A percentile compares a stretch with the other conserved stretches of the same genome.
These are phyloP conservation scores for Larimichthys polyactis DNA, from an alignment of 2,113 vertebrate genomes.

Conservation along the genomic window DNA sequence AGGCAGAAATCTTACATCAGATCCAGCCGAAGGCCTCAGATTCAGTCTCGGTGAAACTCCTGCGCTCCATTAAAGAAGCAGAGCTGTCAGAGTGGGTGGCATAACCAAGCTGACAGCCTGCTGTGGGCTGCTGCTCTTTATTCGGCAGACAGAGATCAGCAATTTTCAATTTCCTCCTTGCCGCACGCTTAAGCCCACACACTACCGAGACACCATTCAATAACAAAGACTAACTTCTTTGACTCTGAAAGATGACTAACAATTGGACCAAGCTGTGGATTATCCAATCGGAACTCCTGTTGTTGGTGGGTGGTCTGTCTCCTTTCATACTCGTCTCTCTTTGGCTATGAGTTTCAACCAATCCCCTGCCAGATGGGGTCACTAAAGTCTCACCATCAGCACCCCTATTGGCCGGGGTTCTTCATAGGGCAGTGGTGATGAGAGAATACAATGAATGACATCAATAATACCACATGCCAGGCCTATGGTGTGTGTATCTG, in stretches of 20 bases:
- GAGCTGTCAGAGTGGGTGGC: slow-evolving; percentile 75
- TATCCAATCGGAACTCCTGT: slow-evolving; percentile 68
- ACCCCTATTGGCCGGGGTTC: slow-evolving; percentile 66
- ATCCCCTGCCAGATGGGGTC: slow-evolving; percentile 81
- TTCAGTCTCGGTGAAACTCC: slow-evolving; percentile 45
- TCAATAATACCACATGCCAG: slow-evolving; percentile 36
- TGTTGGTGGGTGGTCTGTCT: slow-evolving; percentile 72
- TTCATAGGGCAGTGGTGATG: slow-evolving; percentile 24
- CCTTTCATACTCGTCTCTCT: slow-evolving; percentile 18
- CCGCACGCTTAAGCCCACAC: slow-evolving; percentile 62
- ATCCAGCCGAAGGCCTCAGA: slow-evolving; percentile 57
- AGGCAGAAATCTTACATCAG: slow-evolving; percentile 42
- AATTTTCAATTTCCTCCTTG: slow-evolving; percentile 71
- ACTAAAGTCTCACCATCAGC: slow-evolving; percentile 72
- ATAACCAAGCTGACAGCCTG: slow-evolving; percentile 63
- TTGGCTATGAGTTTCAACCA: slow-evolving; percentile 58
- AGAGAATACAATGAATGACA: slow-evolving; percentile 51
- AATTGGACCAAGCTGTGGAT: slow-evolving; percentile 39
- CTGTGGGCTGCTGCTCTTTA: slow-evolving; percentile 72
- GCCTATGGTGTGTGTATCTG: neutral
- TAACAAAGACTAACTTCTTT: slow-evolving; percentile 53
- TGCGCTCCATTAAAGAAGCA: slow-evolving; percentile 46
- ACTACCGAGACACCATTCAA: slow-evolving; percentile 46
- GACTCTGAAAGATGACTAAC: slow-evolving; percentile 53
- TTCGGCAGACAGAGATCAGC: slow-evolving; percentile 69